These are phyloP conservation scores for Scaptodrosophila lebanonensis DNA, from an alignment of 1,140 invertebrate species.

Conservation along the genomic window DNA sequence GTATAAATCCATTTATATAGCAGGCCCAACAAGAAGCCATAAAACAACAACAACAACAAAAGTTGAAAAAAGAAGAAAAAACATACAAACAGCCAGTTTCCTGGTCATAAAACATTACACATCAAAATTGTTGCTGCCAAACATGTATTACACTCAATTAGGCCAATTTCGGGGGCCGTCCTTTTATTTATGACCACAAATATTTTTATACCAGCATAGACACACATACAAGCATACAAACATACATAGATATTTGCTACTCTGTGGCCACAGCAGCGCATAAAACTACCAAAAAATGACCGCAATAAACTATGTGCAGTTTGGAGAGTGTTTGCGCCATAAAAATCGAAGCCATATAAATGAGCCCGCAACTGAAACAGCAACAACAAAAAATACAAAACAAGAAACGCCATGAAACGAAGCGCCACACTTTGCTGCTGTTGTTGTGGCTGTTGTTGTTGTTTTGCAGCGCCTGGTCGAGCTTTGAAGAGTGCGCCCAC, in stretches of 20 bases:
- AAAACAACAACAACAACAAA: too few relatives aligned
- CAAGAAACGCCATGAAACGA: constrained; percentile 6
- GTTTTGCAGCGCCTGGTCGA: constrained; percentile 2
- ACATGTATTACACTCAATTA: constrained; percentile 68
- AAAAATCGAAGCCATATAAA: constrained; percentile 68
- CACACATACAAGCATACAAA: too few relatives aligned
- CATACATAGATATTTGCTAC: not conserved
- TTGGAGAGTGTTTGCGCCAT: constrained; percentile 32
- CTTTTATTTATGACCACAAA: constrained; percentile 65
- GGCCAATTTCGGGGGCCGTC: constrained; percentile 55
- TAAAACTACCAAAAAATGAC: constrained; percentile 27
- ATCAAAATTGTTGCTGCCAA: constrained; percentile 36
- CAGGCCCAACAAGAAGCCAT: too few relatives aligned
- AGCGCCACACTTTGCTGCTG: constrained; percentile 12
- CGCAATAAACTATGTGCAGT: constrained; percentile 53
- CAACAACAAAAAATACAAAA: not conserved
- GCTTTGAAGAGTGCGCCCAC: constrained; percentile 36
- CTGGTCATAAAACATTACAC: constrained; percentile 13
- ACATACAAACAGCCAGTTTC: too few relatives aligned
- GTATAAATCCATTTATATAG: too few relatives aligned
- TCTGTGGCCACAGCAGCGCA: constrained; percentile 12
- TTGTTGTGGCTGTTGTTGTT: constrained; percentile 22
- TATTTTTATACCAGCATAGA: constrained; percentile 51
- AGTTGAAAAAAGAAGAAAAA: too few relatives aligned
- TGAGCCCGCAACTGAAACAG: constrained; percentile 37